A percentile compares a stretch with the other conserved stretches of the same genome.
These are phyloP conservation scores for Pitangus sulphuratus DNA, from an alignment of 2,797 vertebrate species.

Conservation along the genomic window DNA sequence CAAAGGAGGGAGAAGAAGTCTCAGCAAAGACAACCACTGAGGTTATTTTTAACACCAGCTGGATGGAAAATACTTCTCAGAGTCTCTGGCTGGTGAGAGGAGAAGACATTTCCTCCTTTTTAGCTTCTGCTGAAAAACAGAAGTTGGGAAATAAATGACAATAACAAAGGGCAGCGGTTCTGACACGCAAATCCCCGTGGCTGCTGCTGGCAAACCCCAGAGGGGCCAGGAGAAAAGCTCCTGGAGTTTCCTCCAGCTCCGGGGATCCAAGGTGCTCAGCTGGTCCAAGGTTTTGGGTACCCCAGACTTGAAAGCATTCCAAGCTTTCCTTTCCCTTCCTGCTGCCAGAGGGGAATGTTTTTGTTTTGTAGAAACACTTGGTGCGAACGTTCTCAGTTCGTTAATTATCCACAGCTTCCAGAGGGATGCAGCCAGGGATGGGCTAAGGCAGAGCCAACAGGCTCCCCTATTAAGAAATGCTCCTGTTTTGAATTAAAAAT, in stretches of 20 bases:
- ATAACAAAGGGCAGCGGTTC: background rate
- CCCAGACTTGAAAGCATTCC: background rate
- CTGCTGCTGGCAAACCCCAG: background rate
- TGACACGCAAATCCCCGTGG: background rate
- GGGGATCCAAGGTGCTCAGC: background rate
- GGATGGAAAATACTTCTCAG: conserved; percentile 24
- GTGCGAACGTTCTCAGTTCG: background rate
- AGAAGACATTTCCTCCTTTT: conserved; percentile 3
- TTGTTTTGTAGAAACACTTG: background rate
- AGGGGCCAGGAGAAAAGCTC: background rate
- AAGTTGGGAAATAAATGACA: background rate
- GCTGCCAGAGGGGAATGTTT: background rate
- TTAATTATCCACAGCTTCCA: background rate
- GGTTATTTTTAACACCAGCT: background rate
- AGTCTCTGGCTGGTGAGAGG: background rate
- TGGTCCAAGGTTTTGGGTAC: background rate
- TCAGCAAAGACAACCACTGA: background rate
- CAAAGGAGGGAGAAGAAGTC: background rate
- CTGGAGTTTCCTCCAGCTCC: background rate
- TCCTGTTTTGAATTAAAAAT: conserved; percentile 15
- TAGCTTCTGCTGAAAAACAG: background rate
- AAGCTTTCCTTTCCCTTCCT: background rate
- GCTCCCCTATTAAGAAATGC: background rate
- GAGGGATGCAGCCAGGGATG: background rate
- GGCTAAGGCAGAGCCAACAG: background rate